Evolutionary conservation across 1,140 invertebrate genomes (phyloP).

Genomic region (Lanistes nyassanus): DNA sequence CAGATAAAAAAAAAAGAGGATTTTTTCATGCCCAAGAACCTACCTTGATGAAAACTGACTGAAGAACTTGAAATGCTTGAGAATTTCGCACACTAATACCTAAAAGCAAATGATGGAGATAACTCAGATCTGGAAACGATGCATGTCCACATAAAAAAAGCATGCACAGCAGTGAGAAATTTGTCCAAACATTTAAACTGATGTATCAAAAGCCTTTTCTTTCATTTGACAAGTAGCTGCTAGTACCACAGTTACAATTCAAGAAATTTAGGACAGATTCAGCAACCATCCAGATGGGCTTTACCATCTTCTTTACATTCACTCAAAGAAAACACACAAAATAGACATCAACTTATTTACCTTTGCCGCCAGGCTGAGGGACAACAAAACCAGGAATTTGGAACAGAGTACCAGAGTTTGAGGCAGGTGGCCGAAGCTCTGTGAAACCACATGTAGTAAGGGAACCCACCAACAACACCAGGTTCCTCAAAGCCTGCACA

Average conservation of each 20-base stretch:
- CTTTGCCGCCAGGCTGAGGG: conserved; percentile 88
- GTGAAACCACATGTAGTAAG: conserved; percentile 93
- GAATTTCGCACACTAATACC: conserved; percentile 79
- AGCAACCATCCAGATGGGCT: no score
- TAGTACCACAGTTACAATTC: no score
- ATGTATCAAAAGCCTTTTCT: no score
- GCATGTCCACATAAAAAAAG: no score
- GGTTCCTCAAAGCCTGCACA: conserved; percentile 84
- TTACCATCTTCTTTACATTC: no score
- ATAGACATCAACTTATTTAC: conserved; percentile 69
- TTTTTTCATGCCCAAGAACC: conserved; percentile 56
- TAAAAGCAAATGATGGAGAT: conserved; percentile 25
- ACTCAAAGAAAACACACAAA: no score
- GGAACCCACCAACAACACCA: conserved; percentile 92
- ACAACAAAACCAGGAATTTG: conserved; percentile 92
- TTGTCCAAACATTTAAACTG: no score
- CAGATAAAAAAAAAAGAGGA: conserved; percentile 1
- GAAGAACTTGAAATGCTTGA: conserved; percentile 94
- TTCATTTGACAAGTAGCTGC: no score
- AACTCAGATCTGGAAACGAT: background rate
- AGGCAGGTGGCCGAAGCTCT: conserved; percentile 75
- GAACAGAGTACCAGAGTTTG: conserved; percentile 86
- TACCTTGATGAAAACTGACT: conserved; percentile 92
- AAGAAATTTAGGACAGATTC: no score
- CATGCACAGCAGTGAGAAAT: no score